Evolutionary conservation across 2,797 vertebrate species (phyloP), one percentile per base, ranked within the genome.

Genomic region (Aphelocoma californica): DNA sequence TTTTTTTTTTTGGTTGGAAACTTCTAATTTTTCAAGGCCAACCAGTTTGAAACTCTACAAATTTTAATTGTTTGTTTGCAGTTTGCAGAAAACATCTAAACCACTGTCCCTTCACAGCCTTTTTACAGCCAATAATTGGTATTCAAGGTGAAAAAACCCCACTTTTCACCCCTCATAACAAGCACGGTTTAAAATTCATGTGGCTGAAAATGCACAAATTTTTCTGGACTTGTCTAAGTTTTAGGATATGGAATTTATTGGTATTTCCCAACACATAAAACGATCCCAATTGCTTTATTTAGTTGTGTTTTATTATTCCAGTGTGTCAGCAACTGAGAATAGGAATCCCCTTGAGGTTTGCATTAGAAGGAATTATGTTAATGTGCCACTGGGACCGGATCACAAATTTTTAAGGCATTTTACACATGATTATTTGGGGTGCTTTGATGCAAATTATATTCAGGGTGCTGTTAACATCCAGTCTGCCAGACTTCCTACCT

Each of bases 271-370:
- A 6, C 3, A 48, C 11, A 67, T 26, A 29, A 67, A 80, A 64
- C 4, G 0, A 53, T 15, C 23, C 51, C 16, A 56, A 54, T 10
- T 31, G 15, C 7, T 79, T 73, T 14, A 28, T 50, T 82, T 20
- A 4, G 21, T 50, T 88, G 45, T 14, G 47, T 65, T 60, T 86
- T 45, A 75, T 72, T 67, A 70, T 67, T 65, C 29, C 45, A 44
- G 10, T 1, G 25, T 13, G 45, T 19, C 54, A 74, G 51, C 40
- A 67, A 42, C 1, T 14, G 21, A 44, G 66, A 57, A 48, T 0
- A n/a, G 2, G 8, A 54, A 78, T 48, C 14, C 2, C 5, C 38
- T 7, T 0, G 3, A 40, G 50, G 44, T 85, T 24, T 80, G 36
- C 56, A 38, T 48, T 5, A 34, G 26, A 42, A 70, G 7, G 24